Conservation (phyloP, 2,113 vertebrate genomes). For the Brachionichthys hirsutus region DNA sequence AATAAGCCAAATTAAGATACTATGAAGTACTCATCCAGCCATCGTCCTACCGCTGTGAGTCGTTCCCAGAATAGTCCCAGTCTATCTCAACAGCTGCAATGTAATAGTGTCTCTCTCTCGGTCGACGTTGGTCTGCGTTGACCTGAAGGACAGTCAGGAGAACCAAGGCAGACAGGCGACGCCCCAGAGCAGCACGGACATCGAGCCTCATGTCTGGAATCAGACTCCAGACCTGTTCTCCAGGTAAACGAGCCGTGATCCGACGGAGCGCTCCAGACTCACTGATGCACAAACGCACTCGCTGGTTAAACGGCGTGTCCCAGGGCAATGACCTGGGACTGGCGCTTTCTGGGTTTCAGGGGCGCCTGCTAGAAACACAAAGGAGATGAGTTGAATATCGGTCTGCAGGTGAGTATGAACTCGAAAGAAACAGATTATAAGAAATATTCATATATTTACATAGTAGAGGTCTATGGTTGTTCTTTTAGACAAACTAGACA, state of each 20-base stretch:
- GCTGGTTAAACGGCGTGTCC: constrained; percentile 55
- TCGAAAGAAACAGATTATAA: too few species aligned
- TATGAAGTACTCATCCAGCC: neutral
- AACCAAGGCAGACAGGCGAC: constrained; percentile 49
- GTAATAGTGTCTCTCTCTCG: constrained; percentile 73
- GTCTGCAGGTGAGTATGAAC: too few species aligned
- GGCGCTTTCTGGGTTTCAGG: too few species aligned
- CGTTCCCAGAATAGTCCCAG: constrained; percentile 74
- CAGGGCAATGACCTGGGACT: constrained; percentile 62
- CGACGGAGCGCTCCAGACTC: constrained; percentile 33
- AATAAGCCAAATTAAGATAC: neutral
- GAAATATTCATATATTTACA: too few species aligned
- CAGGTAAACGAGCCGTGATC: constrained; percentile 41
- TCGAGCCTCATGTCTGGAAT: constrained; percentile 66
- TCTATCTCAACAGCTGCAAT: constrained; percentile 77
- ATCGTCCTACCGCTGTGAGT: constrained; percentile 30
- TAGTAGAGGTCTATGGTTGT: too few species aligned
- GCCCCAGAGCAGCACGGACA: constrained; percentile 20
- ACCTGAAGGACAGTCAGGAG: constrained; percentile 39
- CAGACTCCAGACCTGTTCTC: constrained; percentile 35
- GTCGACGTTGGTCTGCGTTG: constrained; percentile 16
- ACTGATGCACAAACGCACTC: constrained; percentile 38
- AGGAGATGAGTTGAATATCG: too few species aligned
- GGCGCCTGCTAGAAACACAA: too few species aligned
- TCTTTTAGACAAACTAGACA: too few species aligned